phyloP scores from a whole-genome alignment of 2,113 vertebrate genomes.

The Platysteira castanea region DNA sequence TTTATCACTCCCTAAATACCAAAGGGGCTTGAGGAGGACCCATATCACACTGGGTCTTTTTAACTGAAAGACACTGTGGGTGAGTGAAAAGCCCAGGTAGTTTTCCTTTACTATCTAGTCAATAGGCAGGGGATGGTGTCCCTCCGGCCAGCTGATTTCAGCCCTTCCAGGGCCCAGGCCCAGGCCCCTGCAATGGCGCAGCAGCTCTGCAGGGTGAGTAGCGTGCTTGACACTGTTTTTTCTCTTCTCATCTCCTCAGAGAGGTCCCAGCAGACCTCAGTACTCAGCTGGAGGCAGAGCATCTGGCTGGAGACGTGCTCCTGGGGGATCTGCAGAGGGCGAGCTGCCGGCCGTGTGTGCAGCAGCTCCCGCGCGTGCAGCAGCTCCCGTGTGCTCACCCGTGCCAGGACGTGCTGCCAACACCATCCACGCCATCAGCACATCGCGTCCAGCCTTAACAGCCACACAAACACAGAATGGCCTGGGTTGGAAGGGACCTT shows the following conservation, averaged over 20 bases:
- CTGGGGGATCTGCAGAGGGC: not conserved
- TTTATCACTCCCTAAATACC: not conserved
- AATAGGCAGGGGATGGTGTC: not conserved
- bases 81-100: not conserved
- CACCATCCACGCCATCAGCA: accelerated
- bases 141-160: not conserved
- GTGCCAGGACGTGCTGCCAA: accelerated
- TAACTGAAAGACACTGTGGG: not conserved
- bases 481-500: not conserved
- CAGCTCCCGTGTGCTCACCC: accelerated
- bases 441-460: accelerated
- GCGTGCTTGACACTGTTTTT: not conserved
- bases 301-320: not conserved
- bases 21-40: not conserved
- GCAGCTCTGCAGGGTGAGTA: not conserved
- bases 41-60: not conserved
- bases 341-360: accelerated
- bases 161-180: not conserved
- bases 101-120: not conserved
- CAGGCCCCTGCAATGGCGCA: not conserved
- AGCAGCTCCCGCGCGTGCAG: accelerated
- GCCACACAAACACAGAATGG: not conserved
- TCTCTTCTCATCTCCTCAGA: not conserved
- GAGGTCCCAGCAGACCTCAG: not conserved
- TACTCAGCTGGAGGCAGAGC: not conserved